These are phyloP conservation scores for Trematocara variabile DNA, from an alignment of 2,113 vertebrate species.

Conservation along the genomic window DNA sequence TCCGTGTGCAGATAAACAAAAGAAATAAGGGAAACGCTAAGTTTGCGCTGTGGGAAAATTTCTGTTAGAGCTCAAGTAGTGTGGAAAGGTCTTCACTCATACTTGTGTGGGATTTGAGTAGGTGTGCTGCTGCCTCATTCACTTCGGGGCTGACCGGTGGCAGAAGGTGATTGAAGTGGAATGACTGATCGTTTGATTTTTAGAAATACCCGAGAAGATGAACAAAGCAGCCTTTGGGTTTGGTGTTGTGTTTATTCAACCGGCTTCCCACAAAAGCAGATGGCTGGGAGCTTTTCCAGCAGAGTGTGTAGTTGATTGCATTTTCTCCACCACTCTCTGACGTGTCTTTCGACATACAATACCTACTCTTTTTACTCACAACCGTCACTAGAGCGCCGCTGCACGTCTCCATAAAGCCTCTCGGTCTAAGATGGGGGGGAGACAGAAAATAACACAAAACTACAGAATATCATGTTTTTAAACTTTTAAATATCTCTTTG, in stretches of 20 bases:
- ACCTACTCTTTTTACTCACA: background rate
- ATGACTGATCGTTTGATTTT: conserved; percentile 61
- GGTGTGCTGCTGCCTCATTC: conserved; percentile 11
- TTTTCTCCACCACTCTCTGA: conserved; percentile 27
- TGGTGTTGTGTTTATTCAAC: conserved; percentile 17
- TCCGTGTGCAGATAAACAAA: background rate
- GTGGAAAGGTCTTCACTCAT: conserved; percentile 2
- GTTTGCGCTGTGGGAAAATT: background rate
- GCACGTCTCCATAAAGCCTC: background rate
- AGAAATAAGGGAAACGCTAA: background rate
- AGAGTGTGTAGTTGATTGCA: conserved; percentile 48
- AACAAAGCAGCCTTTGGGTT: conserved; percentile 35
- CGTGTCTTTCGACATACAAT: conserved; percentile 8
- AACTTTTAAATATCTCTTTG: background rate
- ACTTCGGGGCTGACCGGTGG: conserved; percentile 24
- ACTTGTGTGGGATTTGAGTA: conserved; percentile 10
- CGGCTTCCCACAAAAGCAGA: conserved; percentile 24
- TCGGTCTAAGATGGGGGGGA: background rate
- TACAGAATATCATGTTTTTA: background rate
- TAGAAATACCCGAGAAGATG: conserved; percentile 43
- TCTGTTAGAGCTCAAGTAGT: background rate
- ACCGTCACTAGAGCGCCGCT: background rate
- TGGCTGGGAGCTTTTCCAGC: conserved; percentile 65
- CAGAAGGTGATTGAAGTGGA: conserved; percentile 46
- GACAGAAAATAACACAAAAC: background rate